phyloP scores from a whole-genome alignment of 1,140 invertebrate genomes.

The Rhynchophorus ferrugineus region DNA sequence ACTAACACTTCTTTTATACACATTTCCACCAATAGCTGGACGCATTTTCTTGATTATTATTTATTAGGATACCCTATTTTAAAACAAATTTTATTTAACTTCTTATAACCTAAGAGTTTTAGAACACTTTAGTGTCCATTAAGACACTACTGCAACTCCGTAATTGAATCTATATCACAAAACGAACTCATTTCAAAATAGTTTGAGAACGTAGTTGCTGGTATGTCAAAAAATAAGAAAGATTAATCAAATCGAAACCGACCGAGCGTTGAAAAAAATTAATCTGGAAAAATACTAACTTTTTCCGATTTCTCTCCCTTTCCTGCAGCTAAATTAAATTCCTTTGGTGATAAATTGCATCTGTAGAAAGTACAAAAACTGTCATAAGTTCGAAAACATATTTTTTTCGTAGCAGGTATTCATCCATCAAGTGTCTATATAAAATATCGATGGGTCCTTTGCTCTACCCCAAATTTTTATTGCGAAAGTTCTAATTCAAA shows the following conservation, averaged over 20 bases:
- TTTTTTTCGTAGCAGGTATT: conserved; percentile 12
- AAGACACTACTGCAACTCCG: too few relatives aligned
- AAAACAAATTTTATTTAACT: too few relatives aligned
- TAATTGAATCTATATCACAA: too few relatives aligned
- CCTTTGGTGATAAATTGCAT: conserved; percentile 11
- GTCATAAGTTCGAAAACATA: conserved; percentile 17
- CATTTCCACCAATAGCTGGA: not conserved
- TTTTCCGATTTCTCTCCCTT: not conserved
- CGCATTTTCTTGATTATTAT: not conserved
- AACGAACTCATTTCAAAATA: too few relatives aligned
- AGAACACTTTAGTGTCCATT: too few relatives aligned
- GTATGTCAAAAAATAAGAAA: not conserved
- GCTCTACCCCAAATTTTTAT: conserved; percentile 22
- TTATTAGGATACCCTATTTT: not conserved
- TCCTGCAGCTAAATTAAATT: conserved; percentile 17
- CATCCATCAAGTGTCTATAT: conserved; percentile 29
- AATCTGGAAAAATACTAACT: not conserved
- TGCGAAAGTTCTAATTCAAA: conserved; percentile 24
- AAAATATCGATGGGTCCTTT: conserved; percentile 15
- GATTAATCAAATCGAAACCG: not conserved
- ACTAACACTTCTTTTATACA: too few relatives aligned
- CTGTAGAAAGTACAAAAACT: conserved; percentile 12
- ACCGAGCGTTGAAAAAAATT: not conserved
- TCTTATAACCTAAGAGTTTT: too few relatives aligned
- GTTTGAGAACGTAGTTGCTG: too few relatives aligned